A percentile compares a stretch with the other conserved stretches of the same genome.
Conservation (phyloP, 2,888 invertebrate species). For the Dryobota labecula region DNA sequence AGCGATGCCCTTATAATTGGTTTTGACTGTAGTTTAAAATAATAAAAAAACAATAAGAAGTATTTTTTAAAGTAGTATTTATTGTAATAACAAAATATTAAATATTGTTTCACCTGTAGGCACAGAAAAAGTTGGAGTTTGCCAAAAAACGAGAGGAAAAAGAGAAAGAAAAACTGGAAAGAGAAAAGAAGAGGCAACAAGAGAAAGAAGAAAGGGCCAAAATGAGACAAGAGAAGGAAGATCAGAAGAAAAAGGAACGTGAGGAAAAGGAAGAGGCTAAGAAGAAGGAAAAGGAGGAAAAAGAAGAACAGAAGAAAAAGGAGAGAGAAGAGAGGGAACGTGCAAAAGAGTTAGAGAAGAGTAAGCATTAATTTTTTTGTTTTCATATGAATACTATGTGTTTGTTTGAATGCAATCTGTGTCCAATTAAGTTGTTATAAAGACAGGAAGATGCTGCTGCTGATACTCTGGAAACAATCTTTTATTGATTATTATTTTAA, state of each 20-base stretch:
- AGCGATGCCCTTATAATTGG: too few species aligned
- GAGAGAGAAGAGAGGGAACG: slow-evolving; percentile 89
- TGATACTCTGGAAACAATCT: background rate
- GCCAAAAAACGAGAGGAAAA: slow-evolving; percentile 90
- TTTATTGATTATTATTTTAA: background rate
- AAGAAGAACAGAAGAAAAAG: slow-evolving; percentile 88
- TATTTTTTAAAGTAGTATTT: background rate
- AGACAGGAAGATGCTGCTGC: background rate
- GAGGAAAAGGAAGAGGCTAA: slow-evolving; percentile 87
- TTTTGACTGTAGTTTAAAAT: background rate
- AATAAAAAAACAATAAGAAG: background rate
- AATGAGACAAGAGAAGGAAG: slow-evolving; percentile 85
- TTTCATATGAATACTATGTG: too few species aligned
- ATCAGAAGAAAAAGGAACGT: slow-evolving; percentile 80
- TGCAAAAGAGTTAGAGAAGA: slow-evolving; percentile 90
- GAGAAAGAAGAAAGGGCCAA: slow-evolving; percentile 88
- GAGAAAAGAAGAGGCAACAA: slow-evolving; percentile 83
- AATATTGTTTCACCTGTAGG: slow-evolving; percentile 68
- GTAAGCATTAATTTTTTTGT: slow-evolving; percentile 71
- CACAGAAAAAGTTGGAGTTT: slow-evolving; percentile 90
- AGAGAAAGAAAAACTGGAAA: slow-evolving; percentile 86
- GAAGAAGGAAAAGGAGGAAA: slow-evolving; percentile 86
- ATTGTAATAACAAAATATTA: background rate
- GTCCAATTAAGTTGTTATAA: background rate
- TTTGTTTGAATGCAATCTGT: background rate